Evolutionary conservation across 2,113 vertebrate species (phyloP).

Genomic region (Scytalopus superciliaris): DNA sequence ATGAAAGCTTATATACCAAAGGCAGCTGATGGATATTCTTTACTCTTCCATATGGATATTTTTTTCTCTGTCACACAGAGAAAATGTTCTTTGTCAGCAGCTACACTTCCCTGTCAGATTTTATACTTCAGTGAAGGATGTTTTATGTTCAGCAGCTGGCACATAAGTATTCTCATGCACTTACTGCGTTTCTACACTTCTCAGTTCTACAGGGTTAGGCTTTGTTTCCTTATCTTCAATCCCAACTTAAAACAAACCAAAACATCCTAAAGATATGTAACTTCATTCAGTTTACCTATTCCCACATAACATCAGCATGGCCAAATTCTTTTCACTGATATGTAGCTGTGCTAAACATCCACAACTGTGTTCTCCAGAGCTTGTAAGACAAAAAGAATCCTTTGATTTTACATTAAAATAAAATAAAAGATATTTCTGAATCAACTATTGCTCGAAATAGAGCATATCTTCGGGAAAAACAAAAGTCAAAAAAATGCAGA

Average conservation of each 20-base stretch:
- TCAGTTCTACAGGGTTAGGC: neutral
- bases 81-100: conserved; percentile 47
- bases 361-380: neutral
- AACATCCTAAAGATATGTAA: neutral
- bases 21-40: neutral
- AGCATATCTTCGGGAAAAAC: neutral
- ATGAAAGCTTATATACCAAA: neutral
- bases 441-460: neutral
- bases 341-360: neutral
- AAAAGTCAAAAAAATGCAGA: neutral
- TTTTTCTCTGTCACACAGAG: conserved; percentile 13
- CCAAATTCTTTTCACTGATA: neutral
- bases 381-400: neutral
- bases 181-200: neutral
- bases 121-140: conserved; percentile 33
- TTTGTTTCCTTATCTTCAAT: neutral
- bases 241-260: neutral
- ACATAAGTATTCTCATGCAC: neutral
- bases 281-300: neutral
- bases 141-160: conserved; percentile 54
- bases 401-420: neutral
- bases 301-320: neutral
- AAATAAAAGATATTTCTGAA: neutral
- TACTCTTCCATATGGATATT: conserved; percentile 4
- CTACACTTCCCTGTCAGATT: conserved; percentile 30